Conservation (phyloP, 1,140 invertebrate genomes). For the Sitobion miscanthi region DNA sequence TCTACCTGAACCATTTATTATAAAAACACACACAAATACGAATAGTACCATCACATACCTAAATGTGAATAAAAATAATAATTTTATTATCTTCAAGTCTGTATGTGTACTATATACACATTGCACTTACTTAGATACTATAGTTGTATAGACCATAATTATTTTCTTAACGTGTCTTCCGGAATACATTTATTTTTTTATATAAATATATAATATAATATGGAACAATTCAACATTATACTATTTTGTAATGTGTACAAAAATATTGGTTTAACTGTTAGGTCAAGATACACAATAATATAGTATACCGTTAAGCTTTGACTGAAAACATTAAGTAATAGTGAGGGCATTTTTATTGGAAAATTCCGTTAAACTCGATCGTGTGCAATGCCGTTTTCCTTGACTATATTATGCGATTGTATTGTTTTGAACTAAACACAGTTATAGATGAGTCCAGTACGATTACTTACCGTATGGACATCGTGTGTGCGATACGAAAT, state of each 20-base stretch:
- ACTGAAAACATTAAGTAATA: neutral
- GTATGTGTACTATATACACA: neutral
- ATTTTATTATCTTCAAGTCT: neutral
- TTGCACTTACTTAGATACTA: neutral
- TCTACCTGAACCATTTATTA: neutral
- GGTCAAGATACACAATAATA: neutral
- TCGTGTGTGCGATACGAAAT: neutral
- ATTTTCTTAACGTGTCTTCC: neutral
- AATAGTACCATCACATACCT: neutral
- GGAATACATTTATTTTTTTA: neutral
- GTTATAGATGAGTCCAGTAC: neutral
- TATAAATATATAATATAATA: neutral
- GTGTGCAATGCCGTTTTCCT: slow-evolving; percentile 36
- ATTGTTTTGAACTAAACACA: slow-evolving; percentile 4
- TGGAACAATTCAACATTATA: neutral
- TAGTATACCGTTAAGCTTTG: neutral
- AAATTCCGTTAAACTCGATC: slow-evolving; percentile 35
- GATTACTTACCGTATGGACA: neutral
- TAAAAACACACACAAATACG: neutral
- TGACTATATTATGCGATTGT: neutral
- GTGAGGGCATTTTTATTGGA: slow-evolving; percentile 3
- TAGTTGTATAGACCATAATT: neutral
- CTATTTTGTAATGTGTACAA: neutral
- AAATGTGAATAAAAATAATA: neutral
- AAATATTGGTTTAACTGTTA: neutral